A percentile compares a stretch with the other conserved stretches of the same genome.
These are phyloP conservation scores for Candoia aspera DNA, from an alignment of 2,113 vertebrate species.

Conservation along the genomic window DNA sequence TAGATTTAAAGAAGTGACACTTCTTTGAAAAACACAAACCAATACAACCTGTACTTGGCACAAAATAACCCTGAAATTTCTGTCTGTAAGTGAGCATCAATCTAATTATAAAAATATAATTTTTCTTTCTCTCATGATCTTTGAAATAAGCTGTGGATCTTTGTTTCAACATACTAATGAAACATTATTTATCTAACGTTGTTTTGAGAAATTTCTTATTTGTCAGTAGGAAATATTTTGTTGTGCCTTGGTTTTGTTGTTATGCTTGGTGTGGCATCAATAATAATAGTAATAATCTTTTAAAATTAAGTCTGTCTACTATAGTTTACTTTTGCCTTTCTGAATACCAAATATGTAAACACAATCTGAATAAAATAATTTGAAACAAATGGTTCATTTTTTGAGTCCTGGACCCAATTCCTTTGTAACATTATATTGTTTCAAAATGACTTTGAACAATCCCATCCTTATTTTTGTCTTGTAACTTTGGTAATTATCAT, in stretches of 20 bases:
- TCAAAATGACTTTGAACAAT: neutral
- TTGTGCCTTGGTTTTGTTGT: neutral
- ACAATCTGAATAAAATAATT: neutral
- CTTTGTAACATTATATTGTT: neutral
- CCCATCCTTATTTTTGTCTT: neutral
- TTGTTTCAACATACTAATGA: neutral
- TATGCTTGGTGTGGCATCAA: neutral
- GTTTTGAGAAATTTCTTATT: constrained; percentile 1
- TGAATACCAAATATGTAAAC: neutral
- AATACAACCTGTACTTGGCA: neutral
- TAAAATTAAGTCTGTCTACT: neutral
- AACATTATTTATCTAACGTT: neutral
- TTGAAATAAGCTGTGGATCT: constrained; percentile 6
- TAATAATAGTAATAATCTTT: neutral
- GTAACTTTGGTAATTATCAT: neutral
- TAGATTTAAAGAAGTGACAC: neutral
- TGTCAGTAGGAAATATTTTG: neutral
- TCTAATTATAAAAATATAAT: neutral
- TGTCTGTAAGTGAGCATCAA: neutral
- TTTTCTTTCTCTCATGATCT: neutral
- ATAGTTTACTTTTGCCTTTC: neutral
- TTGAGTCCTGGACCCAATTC: neutral
- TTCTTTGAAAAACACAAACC: neutral
- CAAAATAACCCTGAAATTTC: neutral
- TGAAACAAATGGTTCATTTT: neutral